Conservation (phyloP, 2,888 invertebrate genomes). For the Philhelius pedissequus region DNA sequence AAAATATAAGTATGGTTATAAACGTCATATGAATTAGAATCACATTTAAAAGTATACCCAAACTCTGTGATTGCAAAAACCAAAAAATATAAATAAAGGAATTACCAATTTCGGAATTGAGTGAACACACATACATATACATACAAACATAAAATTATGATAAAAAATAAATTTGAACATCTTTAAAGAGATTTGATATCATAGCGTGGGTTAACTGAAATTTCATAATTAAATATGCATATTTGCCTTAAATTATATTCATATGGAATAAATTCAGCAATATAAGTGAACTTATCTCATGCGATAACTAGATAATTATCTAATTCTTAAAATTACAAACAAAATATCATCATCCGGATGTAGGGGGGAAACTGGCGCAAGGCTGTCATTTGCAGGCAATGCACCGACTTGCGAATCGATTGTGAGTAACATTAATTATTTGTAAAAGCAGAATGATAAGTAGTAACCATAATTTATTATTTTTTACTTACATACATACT, state of each 20-base stretch:
- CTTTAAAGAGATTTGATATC: not conserved
- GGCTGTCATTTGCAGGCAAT: slow-evolving; percentile 79
- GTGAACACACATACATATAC: slow-evolving; percentile 23
- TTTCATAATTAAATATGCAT: not conserved
- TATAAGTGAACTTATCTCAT: not conserved
- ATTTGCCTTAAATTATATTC: not conserved
- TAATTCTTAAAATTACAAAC: not conserved
- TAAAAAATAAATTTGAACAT: not conserved
- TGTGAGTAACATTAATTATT: slow-evolving; percentile 73
- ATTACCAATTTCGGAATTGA: slow-evolving; percentile 56
- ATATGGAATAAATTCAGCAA: not conserved
- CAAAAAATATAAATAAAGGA: slow-evolving; percentile 25
- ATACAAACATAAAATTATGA: not conserved
- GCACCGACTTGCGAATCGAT: slow-evolving; percentile 79
- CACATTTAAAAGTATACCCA: not conserved
- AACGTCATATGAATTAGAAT: not conserved
- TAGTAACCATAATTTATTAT: no score
- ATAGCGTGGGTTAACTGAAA: not conserved
- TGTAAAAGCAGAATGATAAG: not conserved
- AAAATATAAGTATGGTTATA: not conserved
- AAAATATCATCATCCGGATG: slow-evolving; percentile 55
- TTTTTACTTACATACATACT: no score
- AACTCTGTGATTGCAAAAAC: not conserved
- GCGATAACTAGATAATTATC: not conserved
- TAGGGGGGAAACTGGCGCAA: slow-evolving; percentile 74